These are phyloP conservation scores for Bovichtus diacanthus DNA, from an alignment of 2,797 vertebrate species.

Conservation along the genomic window DNA sequence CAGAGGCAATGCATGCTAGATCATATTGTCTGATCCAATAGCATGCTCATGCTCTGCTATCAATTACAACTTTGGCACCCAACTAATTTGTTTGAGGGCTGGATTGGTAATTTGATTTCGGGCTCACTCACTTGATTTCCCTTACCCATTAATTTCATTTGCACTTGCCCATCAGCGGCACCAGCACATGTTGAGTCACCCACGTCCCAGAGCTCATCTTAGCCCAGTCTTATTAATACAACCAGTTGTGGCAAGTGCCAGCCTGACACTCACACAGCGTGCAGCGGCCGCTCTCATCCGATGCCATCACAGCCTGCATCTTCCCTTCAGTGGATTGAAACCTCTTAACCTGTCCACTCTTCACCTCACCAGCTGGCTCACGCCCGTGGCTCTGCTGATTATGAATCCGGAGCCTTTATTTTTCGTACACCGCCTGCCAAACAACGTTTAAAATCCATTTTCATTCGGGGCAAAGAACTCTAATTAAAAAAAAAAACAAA, in stretches of 20 bases:
- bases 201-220: conserved; percentile 86
- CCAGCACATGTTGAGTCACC: conserved; percentile 84
- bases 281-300: conserved; percentile 60
- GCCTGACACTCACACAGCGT: conserved; percentile 62
- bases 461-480: conserved; percentile 8
- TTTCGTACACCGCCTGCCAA: conserved; percentile 28
- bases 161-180: conserved; percentile 84
- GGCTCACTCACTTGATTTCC: conserved; percentile 88
- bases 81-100: conserved; percentile 86
- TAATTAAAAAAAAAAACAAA: conserved; percentile 12
- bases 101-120: conserved; percentile 88
- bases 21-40: conserved; percentile 86
- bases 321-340: conserved; percentile 73
- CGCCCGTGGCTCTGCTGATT: conserved; percentile 40
- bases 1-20: conserved; percentile 78
- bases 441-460: conserved; percentile 24
- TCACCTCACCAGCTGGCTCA: conserved; percentile 55
- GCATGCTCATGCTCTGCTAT: conserved; percentile 82
- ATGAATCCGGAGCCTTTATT: conserved; percentile 33
- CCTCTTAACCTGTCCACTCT: conserved; percentile 78
- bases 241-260: conserved; percentile 74
- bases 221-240: conserved; percentile 82
- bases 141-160: conserved; percentile 90
- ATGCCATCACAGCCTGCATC: conserved; percentile 61
- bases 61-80: conserved; percentile 90